Base-by-base conservation (phyloP, 2,797 vertebrate genomes). In the Nyctibius grandis region DNA sequence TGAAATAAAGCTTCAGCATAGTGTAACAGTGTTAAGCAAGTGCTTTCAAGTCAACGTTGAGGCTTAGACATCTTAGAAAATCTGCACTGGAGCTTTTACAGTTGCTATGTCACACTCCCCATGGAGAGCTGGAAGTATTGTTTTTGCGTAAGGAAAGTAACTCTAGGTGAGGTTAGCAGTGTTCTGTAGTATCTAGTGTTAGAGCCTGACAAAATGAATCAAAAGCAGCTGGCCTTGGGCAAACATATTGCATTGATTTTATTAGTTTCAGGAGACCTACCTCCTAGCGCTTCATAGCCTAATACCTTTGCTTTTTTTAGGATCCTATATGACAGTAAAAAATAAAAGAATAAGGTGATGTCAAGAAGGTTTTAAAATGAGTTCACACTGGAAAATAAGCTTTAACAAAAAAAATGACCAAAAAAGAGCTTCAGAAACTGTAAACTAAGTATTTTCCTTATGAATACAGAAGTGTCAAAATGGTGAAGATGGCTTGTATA, bases 81-180 rank as follows among this genome's bases (percentile, higher is more conserved):
- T 23, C 22, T 44, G 9, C 9, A 6, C 5, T 1, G 0, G 1
- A 13, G 5, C 20, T 88, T 76, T 76, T 82, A 31, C 1, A 2
- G 25, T 70, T 59, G 33, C 26, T 13, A 4, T 1, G 3, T 63
- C 8, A 13, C 5, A 17, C 12, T 70, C 12, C 5, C 5, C 15
- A 12, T 1, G 5, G 25, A 64, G 33, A 54, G 9, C 15, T 50
- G 28, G 11, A 70, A 33, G 9, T 54, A 9, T 2, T 57, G 11
- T 5, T 60, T 56, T 60, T 75, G 19, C 6, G 3, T 16, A 47
- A 40, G 33, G 5, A 19, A 50, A 9, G 25, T 33, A 21, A 18
- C 12, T 51, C 15, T 51, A 3, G 40, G 16, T 47, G 28, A 83
- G 25, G 31, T 65, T 70, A 48, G 28, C 9, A 40, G 34, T 65